Base-by-base conservation (phyloP, 2,888 invertebrate genomes). In the Drosophila buzzatii region DNA sequence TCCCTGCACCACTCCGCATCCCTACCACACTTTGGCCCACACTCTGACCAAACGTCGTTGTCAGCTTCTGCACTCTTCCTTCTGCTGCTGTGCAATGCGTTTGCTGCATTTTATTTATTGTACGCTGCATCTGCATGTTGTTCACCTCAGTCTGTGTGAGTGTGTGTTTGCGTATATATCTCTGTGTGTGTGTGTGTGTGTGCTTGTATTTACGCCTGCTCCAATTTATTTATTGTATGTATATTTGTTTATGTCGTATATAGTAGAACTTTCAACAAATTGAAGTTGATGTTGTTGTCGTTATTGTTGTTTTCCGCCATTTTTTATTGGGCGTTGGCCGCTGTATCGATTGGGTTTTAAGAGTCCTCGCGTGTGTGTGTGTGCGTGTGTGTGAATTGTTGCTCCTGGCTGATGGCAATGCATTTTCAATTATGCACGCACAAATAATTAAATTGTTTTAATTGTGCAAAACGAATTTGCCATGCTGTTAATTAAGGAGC, bases 71-170 rank as follows among this genome's bases (percentile, higher is more conserved):
- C 79, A 70, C 73, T 65, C 70, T 55, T 83, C 65, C 78, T 73
- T 44, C 68, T 72, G 72, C 63, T 52, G 58, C 60, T 73, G 79
- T 77, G 77, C 79, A 73, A 58, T 81, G 85, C 85, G 85, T 75
- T 82, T 82, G 81, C 82, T 85, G 86, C 82, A 85, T 83, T 87
- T 85, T 86, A 87, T 83, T 87, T 86, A 85, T 85, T 87, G 87
- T 87, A 80, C 78, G 80, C 68, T 79, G 76, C 76, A 76, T 71
- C 80, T 86, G 79, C 76, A 81, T 80, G 85, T 67, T 65, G 79
- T 73, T 78, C 82, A 85, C 70, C 79, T 70, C 68, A 51, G 60
- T 18, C 23, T 41, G 56, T 69, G 31, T 55, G 37, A 35, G 42
- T 60, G 55, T 65, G 65, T 16, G 31, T 10, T 23, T 23, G 45